Evolutionary conservation across 2,888 invertebrate genomes (phyloP), one percentile per base, ranked within the genome.

Genomic region (Ariolimax columbianus): DNA sequence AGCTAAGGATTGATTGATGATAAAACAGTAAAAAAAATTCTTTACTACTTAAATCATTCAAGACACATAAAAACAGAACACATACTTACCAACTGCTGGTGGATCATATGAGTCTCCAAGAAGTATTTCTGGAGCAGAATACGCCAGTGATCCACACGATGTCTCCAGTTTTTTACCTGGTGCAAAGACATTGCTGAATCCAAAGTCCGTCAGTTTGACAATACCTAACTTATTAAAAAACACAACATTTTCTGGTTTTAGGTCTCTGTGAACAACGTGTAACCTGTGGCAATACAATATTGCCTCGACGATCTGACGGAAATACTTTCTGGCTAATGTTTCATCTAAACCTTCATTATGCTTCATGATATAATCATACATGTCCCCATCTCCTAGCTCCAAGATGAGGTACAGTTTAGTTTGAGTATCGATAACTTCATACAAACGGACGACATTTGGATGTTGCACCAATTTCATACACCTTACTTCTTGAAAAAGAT

Each of bases 391-490:
- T 30, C 98, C 99, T 92, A 99, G 95, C 95, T 99, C 99, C 93
- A 99, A 95, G 94, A 99, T 98, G 94, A 95, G 92, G 92, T 99
- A 95, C 73, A 95, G 95, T 95, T 99, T 99, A 88, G 98, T 98
- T 94, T 98, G 98, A 63, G 99, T 99, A 95, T 99, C 99, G 93
- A 99, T 99, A 88, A 99, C 99, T 95, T 99, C 99, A 95, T 99
- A 99, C 79, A 99, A 95, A 84, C 99, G 96, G 77, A 99, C 99
- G 68, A 99, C 99, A 95, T 99, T 98, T 55, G 99, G 99, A 95
- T 99, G 99, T 94, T 99, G 99, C 77, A 99, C 99, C 91, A 99
- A 95, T 95, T 99, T 99, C 99, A 99, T 99, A 94, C 99, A 99
- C 89, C 98, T 96, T 88, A 97, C 95, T 96, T 97, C 95, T 89